Evolutionary conservation across 2,888 invertebrate genomes (phyloP).

Genomic region (Blastobasis adustella): DNA sequence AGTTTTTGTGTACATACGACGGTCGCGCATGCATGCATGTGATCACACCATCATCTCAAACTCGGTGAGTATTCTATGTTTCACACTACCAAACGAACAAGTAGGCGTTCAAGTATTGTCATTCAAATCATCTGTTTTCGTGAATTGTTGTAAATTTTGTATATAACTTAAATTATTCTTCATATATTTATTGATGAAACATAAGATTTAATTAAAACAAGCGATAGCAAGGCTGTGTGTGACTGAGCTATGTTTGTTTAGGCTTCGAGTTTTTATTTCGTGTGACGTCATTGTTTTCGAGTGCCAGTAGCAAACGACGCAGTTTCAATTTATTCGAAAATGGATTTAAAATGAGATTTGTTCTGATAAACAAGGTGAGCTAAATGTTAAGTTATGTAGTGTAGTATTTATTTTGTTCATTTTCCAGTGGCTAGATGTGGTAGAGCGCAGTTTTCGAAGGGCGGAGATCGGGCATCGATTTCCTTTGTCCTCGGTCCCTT

Average conservation of each 20-base stretch:
- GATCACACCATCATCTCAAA: background rate
- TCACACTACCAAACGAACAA: constrained; percentile 27
- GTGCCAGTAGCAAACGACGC: constrained; percentile 76
- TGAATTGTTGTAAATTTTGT: constrained; percentile 63
- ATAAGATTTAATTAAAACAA: constrained; percentile 31
- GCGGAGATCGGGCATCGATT: constrained; percentile 49
- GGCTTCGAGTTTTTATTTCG: constrained; percentile 46
- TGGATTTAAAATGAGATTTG: constrained; percentile 69
- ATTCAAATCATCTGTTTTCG: constrained; percentile 66
- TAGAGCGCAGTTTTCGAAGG: constrained; percentile 20
- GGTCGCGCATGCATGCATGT: background rate
- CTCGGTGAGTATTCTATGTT: no score
- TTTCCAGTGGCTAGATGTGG: constrained; percentile 9
- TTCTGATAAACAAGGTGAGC: constrained; percentile 50
- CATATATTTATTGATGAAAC: constrained; percentile 45
- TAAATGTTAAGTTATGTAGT: constrained; percentile 29
- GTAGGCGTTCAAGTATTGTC: constrained; percentile 37
- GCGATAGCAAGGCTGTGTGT: constrained; percentile 24
- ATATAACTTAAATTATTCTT: constrained; percentile 56
- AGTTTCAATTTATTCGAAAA: constrained; percentile 71
- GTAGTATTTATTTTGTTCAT: constrained; percentile 22
- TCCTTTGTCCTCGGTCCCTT: constrained; percentile 67
- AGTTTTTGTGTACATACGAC: background rate
- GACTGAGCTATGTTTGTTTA: constrained; percentile 45
- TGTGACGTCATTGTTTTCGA: constrained; percentile 77